Evolutionary conservation across 2,888 invertebrate genomes (phyloP).

Genomic region (Rapana venosa): DNA sequence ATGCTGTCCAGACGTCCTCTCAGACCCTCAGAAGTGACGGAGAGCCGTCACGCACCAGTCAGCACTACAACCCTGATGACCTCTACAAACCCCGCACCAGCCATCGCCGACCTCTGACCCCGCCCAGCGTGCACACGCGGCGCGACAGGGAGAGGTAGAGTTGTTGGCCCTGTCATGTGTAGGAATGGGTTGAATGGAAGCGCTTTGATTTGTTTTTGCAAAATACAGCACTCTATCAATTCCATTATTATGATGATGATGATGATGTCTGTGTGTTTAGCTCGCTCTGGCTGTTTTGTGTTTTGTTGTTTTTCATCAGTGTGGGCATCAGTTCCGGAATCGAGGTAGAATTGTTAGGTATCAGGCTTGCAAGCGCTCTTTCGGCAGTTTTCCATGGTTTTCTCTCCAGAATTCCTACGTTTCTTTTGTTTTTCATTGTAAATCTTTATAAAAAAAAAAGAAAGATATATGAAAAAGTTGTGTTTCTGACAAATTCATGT

Average conservation of each 20-base stretch:
- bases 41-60: conserved; percentile 49
- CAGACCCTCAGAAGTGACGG: conserved; percentile 11
- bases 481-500: no score
- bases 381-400: no score
- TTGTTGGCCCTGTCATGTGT: no score
- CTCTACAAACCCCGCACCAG: conserved; percentile 84
- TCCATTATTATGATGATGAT: no score
- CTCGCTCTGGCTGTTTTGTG: not conserved
- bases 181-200: no score
- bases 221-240: no score
- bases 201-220: no score
- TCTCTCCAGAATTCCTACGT: no score
- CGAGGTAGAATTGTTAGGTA: not conserved
- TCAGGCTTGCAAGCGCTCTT: not conserved
- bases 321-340: not conserved
- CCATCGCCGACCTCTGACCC: conserved; percentile 47
- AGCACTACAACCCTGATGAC: conserved; percentile 85
- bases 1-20: not conserved
- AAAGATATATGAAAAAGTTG: no score
- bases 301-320: not conserved
- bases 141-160: not conserved
- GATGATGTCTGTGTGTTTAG: no score
- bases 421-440: no score
- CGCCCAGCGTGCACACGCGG: conserved; percentile 8
- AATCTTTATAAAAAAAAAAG: no score